Evolutionary conservation across 2,888 invertebrate genomes (phyloP), one percentile per base, ranked within the genome.

Genomic region (Gortyna flavago): DNA sequence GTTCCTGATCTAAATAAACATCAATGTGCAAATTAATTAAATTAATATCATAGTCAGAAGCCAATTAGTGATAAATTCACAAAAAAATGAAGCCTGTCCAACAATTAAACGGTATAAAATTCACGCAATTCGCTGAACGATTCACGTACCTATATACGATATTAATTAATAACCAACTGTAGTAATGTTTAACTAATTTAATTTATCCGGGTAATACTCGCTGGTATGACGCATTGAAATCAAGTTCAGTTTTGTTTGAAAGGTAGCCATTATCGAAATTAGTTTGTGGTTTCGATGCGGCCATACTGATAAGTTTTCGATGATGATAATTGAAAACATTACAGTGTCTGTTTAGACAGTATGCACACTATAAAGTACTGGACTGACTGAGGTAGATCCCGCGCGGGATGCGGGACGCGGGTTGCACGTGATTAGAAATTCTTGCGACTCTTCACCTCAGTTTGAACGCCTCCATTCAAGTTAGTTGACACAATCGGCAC

Each of bases 91-190:
- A n/a, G 0, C n/a, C n/a, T 69, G 32, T 69, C 35, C 68, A 69
- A n/a, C 35, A n/a, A 69, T 69, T 35, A 35, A 69, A n/a, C 9
- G n/a, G 11, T 61, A 35, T n/a, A 61, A n/a, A 35, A 62, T 62
- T 61, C n/a, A n/a, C n/a, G n/a, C n/a, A 11, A 61, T n/a, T 62
- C 4, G 11, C 7, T n/a, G 21, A 57, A 68, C 1, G 59, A 11
- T 54, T 68, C 18, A 59, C 6, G 18, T 35, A 69, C 16, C 9
- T 21, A 9, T 32, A 48, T 21, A 41, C 11, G 7, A 8, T 21
- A 54, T 54, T 54, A 25, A 48, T 32, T 62, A 25, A 35, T 18
- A n/a, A 35, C 6, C 35, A 57, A 57, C 18, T n/a, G 6, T 35
- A 25, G 16, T 48, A 21, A 21, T 66, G 3, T 35, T 35, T 48